Evolutionary conservation across 2,113 vertebrate genomes (phyloP).

Genomic region (Gnathonemus longibarbis): DNA sequence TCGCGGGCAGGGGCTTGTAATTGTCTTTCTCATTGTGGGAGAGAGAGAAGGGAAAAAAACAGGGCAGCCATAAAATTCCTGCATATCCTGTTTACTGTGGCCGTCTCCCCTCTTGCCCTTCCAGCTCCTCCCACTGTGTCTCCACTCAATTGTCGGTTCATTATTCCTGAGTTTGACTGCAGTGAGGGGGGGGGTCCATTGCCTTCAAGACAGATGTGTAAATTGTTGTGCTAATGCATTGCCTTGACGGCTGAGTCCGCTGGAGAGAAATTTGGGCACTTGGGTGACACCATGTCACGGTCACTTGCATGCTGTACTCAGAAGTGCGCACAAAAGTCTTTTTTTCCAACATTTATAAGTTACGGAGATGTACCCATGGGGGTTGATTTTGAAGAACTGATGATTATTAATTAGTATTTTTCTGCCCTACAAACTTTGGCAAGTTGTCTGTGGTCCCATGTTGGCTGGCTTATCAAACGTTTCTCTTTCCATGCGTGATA

Average conservation of each 20-base stretch:
- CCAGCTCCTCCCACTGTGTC: constrained; percentile 31
- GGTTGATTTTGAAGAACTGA: neutral
- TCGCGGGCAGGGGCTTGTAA: constrained; percentile 53
- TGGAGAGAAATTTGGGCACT: constrained; percentile 53
- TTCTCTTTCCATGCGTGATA: neutral
- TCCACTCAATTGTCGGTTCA: constrained; percentile 45
- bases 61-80: constrained; percentile 35
- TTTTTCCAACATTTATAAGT: neutral
- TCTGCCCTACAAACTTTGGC: neutral
- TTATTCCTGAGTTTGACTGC: constrained; percentile 45
- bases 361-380: neutral
- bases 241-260: constrained; percentile 40
- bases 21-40: constrained; percentile 46
- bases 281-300: constrained; percentile 48
- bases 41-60: constrained; percentile 25
- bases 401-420: neutral
- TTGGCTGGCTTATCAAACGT: neutral
- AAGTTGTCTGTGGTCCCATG: neutral
- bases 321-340: neutral
- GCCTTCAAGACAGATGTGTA: constrained; percentile 62
- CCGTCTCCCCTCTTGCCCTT: constrained; percentile 1
- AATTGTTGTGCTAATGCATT: constrained; percentile 62
- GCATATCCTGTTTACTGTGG: constrained; percentile 35
- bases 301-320: constrained; percentile 44
- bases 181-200: constrained; percentile 25